Evolutionary conservation across 2,797 vertebrate genomes (phyloP), one percentile per base, ranked within the genome.

Genomic region (Cephalopachus bancanus): DNA sequence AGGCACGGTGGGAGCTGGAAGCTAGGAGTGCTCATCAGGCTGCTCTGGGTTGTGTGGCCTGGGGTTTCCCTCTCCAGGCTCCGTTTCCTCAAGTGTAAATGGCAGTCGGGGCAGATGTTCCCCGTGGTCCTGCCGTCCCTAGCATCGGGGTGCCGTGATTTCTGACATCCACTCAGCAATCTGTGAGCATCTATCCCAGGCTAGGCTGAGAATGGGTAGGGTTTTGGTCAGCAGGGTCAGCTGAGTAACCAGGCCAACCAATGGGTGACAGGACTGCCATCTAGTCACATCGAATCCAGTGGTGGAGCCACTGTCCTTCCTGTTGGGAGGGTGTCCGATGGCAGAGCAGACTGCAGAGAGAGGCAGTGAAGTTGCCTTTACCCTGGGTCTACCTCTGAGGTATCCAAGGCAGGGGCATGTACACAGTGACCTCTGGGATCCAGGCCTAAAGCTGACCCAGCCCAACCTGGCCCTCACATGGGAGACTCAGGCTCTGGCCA

Each of bases 391-490:
- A 67, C 10, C 26, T 94, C 71, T 7, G 11, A 59, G 19, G 80
- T 30, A 5, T 22, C 51, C 37, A 19, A 26, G 33, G 89, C 33
- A 30, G 33, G 60, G n/a, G 24, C n/a, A 5, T 62, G n/a, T 81
- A 22, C 26, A 12, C 22, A 24, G 10, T 53, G 85, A 59, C 20
- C 12, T 86, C 37, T 49, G 74, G 28, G 22, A n/a, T 11, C 60
- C 17, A n/a, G 24, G 30, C 69, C 65, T 10, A 7, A n/a, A 3
- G 60, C 17, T 3, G 1, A 9, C 16, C 12, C 24, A 22, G n/a
- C 33, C 28, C 53, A 10, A 0, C 49, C 53, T 65, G 57, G 44
- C 10, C 14, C 24, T 44, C n/a, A 1, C 2, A 0, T 1, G 19
- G 4, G 76, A 74, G 44, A 59, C 28, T 26, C 57, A 16, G 53